Percentiles rank a stretch among this genome's conserved stretches.
Conservation (phyloP, 2,888 invertebrate genomes). For the Eristalinus aeneus region DNA sequence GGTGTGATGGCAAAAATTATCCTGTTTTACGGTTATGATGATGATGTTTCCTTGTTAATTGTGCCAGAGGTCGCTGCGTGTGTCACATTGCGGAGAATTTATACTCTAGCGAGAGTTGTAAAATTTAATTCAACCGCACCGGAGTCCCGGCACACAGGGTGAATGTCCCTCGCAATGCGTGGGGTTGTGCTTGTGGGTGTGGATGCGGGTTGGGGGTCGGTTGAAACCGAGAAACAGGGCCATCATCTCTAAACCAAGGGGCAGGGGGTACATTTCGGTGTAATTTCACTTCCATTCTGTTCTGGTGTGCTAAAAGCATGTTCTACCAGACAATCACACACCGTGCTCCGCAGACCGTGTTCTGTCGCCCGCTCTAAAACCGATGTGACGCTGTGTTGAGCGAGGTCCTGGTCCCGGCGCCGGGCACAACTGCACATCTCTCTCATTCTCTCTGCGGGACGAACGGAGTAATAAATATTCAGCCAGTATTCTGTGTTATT, state of each 20-base stretch:
- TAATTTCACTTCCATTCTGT: constrained; percentile 65
- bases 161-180: constrained; percentile 54
- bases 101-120: constrained; percentile 69
- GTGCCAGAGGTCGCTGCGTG: constrained; percentile 70
- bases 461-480: constrained; percentile 64
- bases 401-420: background rate
- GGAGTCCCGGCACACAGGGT: constrained; percentile 44
- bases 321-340: constrained; percentile 69
- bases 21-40: constrained; percentile 70
- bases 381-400: background rate
- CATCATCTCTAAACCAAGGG: constrained; percentile 38
- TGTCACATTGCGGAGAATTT: constrained; percentile 68
- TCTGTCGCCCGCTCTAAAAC: background rate
- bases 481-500: constrained; percentile 57
- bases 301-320: constrained; percentile 69
- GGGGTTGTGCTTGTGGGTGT: background rate
- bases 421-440: background rate
- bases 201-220: background rate
- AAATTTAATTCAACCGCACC: constrained; percentile 70
- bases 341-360: constrained; percentile 8
- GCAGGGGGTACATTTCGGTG: constrained; percentile 52
- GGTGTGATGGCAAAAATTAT: constrained; percentile 67
- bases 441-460: constrained; percentile 4
- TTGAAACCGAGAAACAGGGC: constrained; percentile 25
- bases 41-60: constrained; percentile 71